Evolutionary conservation across 2,888 invertebrate genomes (phyloP).

Genomic region (Junonia oenone): DNA sequence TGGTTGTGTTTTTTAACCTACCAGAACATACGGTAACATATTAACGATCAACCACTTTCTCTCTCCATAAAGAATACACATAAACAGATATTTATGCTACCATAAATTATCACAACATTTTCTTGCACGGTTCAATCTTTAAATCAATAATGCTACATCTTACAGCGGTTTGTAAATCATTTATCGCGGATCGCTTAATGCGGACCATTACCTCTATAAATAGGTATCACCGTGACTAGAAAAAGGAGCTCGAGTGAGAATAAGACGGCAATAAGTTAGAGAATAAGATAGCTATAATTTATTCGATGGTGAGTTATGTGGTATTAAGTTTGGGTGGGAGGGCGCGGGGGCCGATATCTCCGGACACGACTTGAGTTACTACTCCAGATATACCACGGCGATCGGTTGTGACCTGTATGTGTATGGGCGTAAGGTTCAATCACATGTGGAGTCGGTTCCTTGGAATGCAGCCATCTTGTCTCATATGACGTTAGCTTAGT

Average conservation of each 20-base stretch:
- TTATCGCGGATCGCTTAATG: slow-evolving; percentile 41
- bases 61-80: slow-evolving; percentile 1
- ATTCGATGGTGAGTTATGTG: slow-evolving; percentile 68
- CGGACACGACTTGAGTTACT: slow-evolving; percentile 42
- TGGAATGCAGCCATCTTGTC: slow-evolving; percentile 43
- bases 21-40: not conserved
- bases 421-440: slow-evolving; percentile 23
- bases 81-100: slow-evolving; percentile 17
- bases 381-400: slow-evolving; percentile 31
- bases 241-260: slow-evolving; percentile 53
- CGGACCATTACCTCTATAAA: slow-evolving; percentile 25
- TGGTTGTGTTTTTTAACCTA: not conserved
- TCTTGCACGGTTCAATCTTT: slow-evolving; percentile 21
- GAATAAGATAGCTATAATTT: slow-evolving; percentile 67
- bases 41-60: slow-evolving; percentile 1
- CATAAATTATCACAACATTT: slow-evolving; percentile 25
- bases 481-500: slow-evolving; percentile 31
- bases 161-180: slow-evolving; percentile 32
- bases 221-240: slow-evolving; percentile 28
- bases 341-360: slow-evolving; percentile 46
- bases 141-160: slow-evolving; percentile 24
- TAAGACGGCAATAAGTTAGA: slow-evolving; percentile 35
- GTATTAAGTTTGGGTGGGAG: slow-evolving; percentile 66
- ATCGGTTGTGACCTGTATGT: slow-evolving; percentile 23
- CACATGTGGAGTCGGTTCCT: slow-evolving; percentile 16